Evolutionary conservation across 2,888 invertebrate species (phyloP), one percentile per base, ranked within the genome.

Genomic region (Carabus problematicus): DNA sequence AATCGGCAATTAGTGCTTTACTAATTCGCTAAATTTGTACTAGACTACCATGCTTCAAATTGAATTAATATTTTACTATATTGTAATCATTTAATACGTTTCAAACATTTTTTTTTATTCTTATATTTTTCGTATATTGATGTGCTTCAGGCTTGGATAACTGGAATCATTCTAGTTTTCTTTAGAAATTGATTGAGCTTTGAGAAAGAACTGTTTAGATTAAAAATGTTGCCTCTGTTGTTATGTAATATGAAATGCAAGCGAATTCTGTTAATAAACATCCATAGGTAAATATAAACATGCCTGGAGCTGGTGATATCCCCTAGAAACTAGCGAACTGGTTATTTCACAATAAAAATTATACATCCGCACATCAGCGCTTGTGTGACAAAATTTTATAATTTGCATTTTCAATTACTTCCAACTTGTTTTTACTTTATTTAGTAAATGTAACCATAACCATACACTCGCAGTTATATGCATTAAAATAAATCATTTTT

Each of bases 231-330:
- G 16, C 4, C 19, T 14, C 19, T 52, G 52, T 52, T 52, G 52
- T 52, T 52, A 18, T 52, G 19, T 52, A 52, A 52, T 16, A 52
- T 52, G 52, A 52, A 52, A 52, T 52, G 52, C 52, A 52, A 7
- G 16, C 52, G 52, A 52, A 52, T 52, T 52, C 52, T 52, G 52
- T 52, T 52, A 52, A 52, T 19, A 52, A 52, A 52, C 52, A 52
- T 52, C 14, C 12, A 52, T 52, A 52, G 18, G 52, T 52, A 52
- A 52, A 52, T 12, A 52, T 52, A 52, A 52, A 52, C 52, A 52
- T 19, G 52, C 52, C 52, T 52, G 52, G 18, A 52, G 52, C 52
- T 12, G 16, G 16, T 52, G 18, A 9, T 52, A 52, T 52, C 52
- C 52, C 52, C 52, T 52, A 18, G 52, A 52, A 52, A 52, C 52